Percentiles rank a stretch among this genome's conserved stretches.
phyloP scores from a whole-genome alignment of 64 coral and sea anemone genomes.

The Montipora foliosa region DNA sequence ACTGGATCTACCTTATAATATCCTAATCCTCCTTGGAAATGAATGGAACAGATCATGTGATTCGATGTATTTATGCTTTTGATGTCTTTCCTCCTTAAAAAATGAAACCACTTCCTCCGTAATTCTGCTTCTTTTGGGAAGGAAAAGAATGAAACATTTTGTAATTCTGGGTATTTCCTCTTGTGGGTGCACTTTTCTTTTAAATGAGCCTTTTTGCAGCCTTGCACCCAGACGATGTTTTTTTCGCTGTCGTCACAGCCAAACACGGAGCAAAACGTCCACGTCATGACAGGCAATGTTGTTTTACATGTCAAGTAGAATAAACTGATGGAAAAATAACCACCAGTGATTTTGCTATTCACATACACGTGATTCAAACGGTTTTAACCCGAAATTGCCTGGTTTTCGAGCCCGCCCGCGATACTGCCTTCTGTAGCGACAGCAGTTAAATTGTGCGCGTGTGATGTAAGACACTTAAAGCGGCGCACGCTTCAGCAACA shows the following conservation, averaged over 20 bases:
- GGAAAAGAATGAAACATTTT: neutral
- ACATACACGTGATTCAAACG: no score
- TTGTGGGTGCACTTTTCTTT: no score
- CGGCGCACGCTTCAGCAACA: no score
- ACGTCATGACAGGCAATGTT: slow-evolving; percentile 9
- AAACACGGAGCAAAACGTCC: neutral
- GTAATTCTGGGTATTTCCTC: neutral
- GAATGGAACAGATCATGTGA: slow-evolving; percentile 27
- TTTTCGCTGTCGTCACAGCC: slow-evolving; percentile 13
- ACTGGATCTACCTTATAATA: slow-evolving; percentile 19
- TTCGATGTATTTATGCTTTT: slow-evolving; percentile 19
- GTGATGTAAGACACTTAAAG: no score
- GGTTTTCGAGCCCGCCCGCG: no score
- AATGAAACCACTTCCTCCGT: slow-evolving; percentile 1
- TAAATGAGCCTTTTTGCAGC: no score
- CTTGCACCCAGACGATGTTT: no score
- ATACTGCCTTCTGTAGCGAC: no score
- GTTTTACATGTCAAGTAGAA: slow-evolving; percentile 7
- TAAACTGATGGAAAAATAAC: neutral
- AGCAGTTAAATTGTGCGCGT: no score
- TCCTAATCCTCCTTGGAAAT: slow-evolving; percentile 19
- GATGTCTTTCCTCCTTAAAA: slow-evolving; percentile 24
- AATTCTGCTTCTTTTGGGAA: slow-evolving; percentile 30
- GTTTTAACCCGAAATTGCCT: no score
- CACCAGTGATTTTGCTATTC: neutral